phyloP scores from a whole-genome alignment of 2,797 vertebrate species.

The Chelon auratus region DNA sequence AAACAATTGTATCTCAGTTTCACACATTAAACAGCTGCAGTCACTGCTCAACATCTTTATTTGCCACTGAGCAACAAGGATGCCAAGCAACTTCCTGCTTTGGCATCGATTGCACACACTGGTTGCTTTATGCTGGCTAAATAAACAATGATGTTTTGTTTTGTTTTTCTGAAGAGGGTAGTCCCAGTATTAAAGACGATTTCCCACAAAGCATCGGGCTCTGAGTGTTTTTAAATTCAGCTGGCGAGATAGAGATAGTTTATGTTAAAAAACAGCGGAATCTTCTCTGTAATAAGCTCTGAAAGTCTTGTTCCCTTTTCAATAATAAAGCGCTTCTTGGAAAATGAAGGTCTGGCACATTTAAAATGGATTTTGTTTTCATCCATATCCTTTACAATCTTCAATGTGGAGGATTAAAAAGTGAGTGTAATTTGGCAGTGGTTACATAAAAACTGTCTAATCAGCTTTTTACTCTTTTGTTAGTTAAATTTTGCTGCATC shows the following conservation, averaged over 20 bases:
- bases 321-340: conserved; percentile 53
- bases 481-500: not conserved
- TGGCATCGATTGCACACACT: not conserved
- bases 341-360: conserved; percentile 61
- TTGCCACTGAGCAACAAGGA: conserved; percentile 1
- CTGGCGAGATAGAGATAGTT: conserved; percentile 36
- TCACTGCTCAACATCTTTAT: not conserved
- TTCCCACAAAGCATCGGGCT: conserved; percentile 36
- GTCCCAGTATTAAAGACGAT: conserved; percentile 30
- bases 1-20: too few relatives aligned
- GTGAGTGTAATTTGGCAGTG: conserved; percentile 28
- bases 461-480: conserved; percentile 9
- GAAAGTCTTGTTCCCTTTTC: conserved; percentile 38
- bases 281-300: conserved; percentile 47
- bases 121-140: conserved; percentile 11
- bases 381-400: conserved; percentile 52
- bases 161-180: conserved; percentile 5
- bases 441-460: conserved; percentile 24
- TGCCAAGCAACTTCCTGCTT: conserved; percentile 14
- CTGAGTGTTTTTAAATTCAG: conserved; percentile 49
- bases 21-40: too few relatives aligned
- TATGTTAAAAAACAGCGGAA: conserved; percentile 36
- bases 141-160: conserved; percentile 17
- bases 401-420: conserved; percentile 53
- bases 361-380: conserved; percentile 58